Evolutionary conservation across 2,888 invertebrate species (phyloP).

Genomic region (Tetragonisca angustula): DNA sequence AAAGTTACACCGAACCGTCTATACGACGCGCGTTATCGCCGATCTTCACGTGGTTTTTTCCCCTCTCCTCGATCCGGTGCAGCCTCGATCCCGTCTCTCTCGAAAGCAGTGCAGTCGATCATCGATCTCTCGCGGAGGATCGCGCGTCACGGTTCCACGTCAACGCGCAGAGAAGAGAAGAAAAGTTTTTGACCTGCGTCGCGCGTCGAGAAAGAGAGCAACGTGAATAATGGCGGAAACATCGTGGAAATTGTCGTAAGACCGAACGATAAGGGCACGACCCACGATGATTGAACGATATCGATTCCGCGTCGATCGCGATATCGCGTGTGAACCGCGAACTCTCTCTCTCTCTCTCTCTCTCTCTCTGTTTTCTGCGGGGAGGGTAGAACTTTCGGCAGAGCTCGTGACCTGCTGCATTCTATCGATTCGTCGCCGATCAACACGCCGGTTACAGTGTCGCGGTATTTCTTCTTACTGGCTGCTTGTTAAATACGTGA

Average conservation of each 20-base stretch:
- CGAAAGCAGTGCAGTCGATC: conserved; percentile 5
- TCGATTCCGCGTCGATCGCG: background rate
- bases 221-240: background rate
- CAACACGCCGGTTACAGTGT: conserved; percentile 6
- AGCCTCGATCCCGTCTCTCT: too few species aligned
- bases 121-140: conserved; percentile 8
- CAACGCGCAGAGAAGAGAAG: background rate
- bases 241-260: background rate
- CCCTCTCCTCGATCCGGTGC: background rate
- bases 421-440: conserved; percentile 37
- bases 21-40: conserved; percentile 10
- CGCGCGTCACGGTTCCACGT: conserved; percentile 26
- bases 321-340: conserved; percentile 10
- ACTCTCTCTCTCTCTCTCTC: too few species aligned
- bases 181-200: background rate
- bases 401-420: background rate
- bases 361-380: background rate
- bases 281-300: background rate
- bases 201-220: too few species aligned
- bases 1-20: conserved; percentile 42
- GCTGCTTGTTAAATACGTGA: background rate
- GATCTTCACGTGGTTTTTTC: conserved; percentile 11
- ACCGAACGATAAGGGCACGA: background rate
- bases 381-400: background rate
- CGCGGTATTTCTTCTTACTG: conserved; percentile 31